phyloP scores from a whole-genome alignment of 2,888 invertebrate genomes.

The Mythimna pallens region DNA sequence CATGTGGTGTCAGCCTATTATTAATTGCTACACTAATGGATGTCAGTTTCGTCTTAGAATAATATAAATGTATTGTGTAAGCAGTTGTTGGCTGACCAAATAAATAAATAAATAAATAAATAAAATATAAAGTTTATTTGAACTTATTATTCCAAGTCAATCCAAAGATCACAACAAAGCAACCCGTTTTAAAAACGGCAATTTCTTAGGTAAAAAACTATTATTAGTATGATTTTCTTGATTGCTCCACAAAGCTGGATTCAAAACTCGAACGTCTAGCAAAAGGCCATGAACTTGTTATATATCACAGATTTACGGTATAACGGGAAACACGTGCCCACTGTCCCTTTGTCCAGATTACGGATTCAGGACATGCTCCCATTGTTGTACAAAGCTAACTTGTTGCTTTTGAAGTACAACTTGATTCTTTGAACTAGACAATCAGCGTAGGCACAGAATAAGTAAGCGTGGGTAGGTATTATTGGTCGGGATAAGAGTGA shows the following conservation, averaged over 20 bases:
- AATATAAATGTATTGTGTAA: no score
- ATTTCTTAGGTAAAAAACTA: no score
- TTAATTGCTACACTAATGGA: no score
- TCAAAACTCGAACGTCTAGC: conserved; percentile 1
- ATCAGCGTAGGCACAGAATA: neutral
- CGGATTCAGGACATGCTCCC: conserved; percentile 48
- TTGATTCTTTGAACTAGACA: conserved; percentile 49
- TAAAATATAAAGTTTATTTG: no score
- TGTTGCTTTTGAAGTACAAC: conserved; percentile 53
- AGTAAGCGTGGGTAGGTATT: neutral
- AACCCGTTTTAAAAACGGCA: no score
- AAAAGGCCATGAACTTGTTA: conserved; percentile 32
- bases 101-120: no score
- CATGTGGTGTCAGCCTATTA: no score
- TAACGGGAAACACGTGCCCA: conserved; percentile 46
- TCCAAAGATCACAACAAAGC: no score
- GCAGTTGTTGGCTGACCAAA: no score
- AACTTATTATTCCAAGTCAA: no score
- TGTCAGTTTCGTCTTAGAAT: no score
- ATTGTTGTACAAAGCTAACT: conserved; percentile 62
- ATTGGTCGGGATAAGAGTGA: conserved; percentile 32
- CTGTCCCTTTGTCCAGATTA: conserved; percentile 42
- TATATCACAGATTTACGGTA: conserved; percentile 7
- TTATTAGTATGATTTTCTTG: neutral
- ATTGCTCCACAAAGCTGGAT: neutral